Percentiles rank a stretch among this genome's conserved stretches.
Evolutionary conservation across 2,797 vertebrate genomes (phyloP).

Genomic region (Agapornis canus): DNA sequence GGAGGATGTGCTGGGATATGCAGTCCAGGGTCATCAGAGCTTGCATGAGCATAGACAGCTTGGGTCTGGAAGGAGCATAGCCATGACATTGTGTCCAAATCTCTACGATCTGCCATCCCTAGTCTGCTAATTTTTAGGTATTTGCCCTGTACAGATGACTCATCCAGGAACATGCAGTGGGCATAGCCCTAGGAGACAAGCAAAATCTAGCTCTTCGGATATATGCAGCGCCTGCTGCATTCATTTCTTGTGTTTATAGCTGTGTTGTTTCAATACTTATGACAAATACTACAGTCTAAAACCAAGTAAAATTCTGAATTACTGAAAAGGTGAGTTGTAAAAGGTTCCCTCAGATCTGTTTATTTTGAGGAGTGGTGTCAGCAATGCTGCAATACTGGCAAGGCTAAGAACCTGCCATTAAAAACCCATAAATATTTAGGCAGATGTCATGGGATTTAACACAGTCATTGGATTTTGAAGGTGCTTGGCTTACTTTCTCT

Average conservation of each 20-base stretch:
- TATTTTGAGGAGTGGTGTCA: neutral
- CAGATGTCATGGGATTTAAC: neutral
- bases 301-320: neutral
- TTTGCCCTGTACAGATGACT: conserved; percentile 8
- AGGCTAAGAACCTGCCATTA: neutral
- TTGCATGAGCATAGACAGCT: neutral
- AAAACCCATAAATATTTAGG: neutral
- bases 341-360: neutral
- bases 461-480: neutral
- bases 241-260: neutral
- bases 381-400: neutral
- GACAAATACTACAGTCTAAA: neutral
- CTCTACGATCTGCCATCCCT: neutral
- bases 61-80: neutral
- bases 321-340: neutral
- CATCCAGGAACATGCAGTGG: neutral
- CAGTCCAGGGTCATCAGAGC: neutral
- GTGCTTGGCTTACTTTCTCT: neutral
- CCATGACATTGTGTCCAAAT: neutral
- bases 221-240: neutral
- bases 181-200: neutral
- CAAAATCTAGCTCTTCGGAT: neutral
- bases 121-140: neutral
- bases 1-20: neutral
- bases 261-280: neutral